Evolutionary conservation across 2,888 invertebrate species (phyloP).

Genomic region (Leptarthrus brevirostris): DNA sequence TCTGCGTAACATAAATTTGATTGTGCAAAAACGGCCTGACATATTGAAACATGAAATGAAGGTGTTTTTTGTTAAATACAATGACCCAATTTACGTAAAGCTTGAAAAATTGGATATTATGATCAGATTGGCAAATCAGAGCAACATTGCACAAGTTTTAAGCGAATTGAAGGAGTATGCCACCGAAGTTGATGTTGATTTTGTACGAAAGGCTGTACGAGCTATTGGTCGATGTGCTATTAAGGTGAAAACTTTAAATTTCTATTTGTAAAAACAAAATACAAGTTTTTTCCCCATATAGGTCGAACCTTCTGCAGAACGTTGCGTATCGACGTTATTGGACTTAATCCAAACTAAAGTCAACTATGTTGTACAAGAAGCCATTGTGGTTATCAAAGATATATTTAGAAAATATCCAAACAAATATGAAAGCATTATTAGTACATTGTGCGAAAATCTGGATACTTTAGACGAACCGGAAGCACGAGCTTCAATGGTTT

Average conservation of each 20-base stretch:
- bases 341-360: constrained; percentile 99
- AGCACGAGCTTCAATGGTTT: constrained; percentile 97
- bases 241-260: constrained; percentile 70
- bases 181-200: constrained; percentile 99
- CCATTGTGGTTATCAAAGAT: constrained; percentile 99
- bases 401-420: constrained; percentile 98
- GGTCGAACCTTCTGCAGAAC: constrained; percentile 95
- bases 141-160: constrained; percentile 97
- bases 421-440: constrained; percentile 99
- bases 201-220: constrained; percentile 97
- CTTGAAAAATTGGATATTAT: constrained; percentile 98
- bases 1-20: constrained; percentile 96
- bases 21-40: constrained; percentile 98
- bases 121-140: constrained; percentile 97
- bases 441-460: constrained; percentile 97
- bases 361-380: constrained; percentile 99
- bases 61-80: constrained; percentile 99
- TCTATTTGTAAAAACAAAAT: no score
- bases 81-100: constrained; percentile 99
- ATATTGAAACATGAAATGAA: constrained; percentile 99
- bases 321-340: constrained; percentile 96
- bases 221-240: constrained; percentile 99
- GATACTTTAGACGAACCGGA: constrained; percentile 99
- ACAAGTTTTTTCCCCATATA: constrained; percentile 47
- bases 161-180: constrained; percentile 99